Conservation (phyloP, 2,888 invertebrate genomes). For the Xanthostigma xanthostigma region DNA sequence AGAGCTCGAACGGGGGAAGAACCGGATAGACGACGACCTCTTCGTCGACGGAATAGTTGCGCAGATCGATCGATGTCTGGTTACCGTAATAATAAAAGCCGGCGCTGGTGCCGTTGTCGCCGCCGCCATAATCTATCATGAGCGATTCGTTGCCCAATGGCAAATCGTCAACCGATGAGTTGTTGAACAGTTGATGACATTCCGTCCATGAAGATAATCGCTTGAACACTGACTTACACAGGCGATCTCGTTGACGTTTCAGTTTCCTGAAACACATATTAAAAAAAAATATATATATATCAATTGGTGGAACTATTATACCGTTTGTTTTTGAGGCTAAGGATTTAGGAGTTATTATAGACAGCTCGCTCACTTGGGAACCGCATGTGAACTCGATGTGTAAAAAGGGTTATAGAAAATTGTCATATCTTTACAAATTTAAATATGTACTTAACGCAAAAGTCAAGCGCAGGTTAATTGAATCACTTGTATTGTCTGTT, state of each 20-base stretch:
- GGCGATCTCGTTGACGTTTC: constrained; percentile 54
- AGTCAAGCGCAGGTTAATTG: too few relatives aligned
- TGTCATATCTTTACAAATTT: too few relatives aligned
- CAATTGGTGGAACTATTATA: too few relatives aligned
- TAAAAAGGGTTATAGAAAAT: too few relatives aligned
- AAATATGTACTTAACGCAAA: too few relatives aligned
- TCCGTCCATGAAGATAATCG: constrained; percentile 41
- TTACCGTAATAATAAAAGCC: background rate
- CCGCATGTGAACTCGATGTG: too few relatives aligned
- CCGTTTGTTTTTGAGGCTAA: too few relatives aligned
- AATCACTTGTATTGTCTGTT: too few relatives aligned
- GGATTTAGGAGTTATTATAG: too few relatives aligned
- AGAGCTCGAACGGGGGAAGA: constrained; percentile 72
- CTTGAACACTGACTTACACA: constrained; percentile 51
- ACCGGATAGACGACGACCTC: constrained; percentile 32
- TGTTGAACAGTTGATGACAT: constrained; percentile 39
- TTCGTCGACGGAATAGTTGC: background rate
- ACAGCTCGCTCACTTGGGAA: too few relatives aligned
- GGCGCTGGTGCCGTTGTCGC: constrained; percentile 1
- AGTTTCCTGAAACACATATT: constrained; percentile 47
- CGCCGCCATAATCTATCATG: constrained; percentile 1
- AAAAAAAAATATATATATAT: too few relatives aligned
- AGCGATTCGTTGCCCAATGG: too few relatives aligned
- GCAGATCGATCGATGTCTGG: constrained; percentile 2
- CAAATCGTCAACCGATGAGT: constrained; percentile 15